Evolutionary conservation across 2,888 invertebrate species (phyloP).

Genomic region (Xylocampa areola): DNA sequence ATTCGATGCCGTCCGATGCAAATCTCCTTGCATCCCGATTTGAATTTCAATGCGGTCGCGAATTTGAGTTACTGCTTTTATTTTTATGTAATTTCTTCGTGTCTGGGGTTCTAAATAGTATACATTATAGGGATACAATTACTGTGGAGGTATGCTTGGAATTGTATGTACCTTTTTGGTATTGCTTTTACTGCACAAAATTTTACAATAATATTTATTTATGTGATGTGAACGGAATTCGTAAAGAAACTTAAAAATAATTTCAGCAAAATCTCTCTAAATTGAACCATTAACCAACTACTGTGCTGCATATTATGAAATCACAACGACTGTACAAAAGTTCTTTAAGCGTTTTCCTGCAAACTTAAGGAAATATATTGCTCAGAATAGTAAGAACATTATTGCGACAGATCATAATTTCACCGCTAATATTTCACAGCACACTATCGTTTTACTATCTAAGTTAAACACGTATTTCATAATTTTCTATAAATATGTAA

Average conservation of each 20-base stretch:
- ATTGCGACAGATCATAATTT: conserved; percentile 48
- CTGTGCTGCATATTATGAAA: conserved; percentile 9
- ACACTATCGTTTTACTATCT: conserved; percentile 60
- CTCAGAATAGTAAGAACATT: conserved; percentile 30
- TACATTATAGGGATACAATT: conserved; percentile 20
- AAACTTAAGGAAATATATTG: conserved; percentile 20
- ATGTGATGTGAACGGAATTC: background rate
- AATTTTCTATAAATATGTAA: conserved; percentile 73
- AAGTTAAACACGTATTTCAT: conserved; percentile 62
- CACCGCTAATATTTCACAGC: conserved; percentile 56
- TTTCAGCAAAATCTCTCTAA: background rate
- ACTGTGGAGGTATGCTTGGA: conserved; percentile 2
- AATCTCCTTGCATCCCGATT: conserved; percentile 86
- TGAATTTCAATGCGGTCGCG: conserved; percentile 84
- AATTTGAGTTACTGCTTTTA: conserved; percentile 78
- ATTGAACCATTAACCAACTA: background rate
- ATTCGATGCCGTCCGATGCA: conserved; percentile 86
- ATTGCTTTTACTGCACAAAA: background rate
- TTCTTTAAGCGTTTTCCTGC: conserved; percentile 14
- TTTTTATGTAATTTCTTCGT: conserved; percentile 72
- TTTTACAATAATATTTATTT: background rate
- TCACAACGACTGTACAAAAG: conserved; percentile 30
- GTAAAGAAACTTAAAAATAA: background rate
- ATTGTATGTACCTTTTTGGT: background rate
- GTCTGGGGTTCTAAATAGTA: conserved; percentile 51